phyloP scores from a whole-genome alignment of 1,140 invertebrate genomes.

The Drosophila erecta region DNA sequence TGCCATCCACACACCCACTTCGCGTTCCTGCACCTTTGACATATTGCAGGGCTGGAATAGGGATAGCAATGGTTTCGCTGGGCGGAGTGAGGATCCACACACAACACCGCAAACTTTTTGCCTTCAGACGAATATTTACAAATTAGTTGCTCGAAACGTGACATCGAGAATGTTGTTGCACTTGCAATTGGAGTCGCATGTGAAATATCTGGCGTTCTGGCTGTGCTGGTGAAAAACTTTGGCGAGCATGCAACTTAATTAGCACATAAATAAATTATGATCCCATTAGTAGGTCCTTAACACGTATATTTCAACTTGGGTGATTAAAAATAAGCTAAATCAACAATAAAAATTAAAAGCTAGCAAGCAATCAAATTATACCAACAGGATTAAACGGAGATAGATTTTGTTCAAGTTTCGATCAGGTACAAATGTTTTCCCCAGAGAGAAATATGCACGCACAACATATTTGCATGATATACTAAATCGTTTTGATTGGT shows the following conservation, averaged over 20 bases:
- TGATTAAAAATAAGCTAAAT: neutral
- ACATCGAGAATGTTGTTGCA: conserved; percentile 60
- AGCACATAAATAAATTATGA: conserved; percentile 76
- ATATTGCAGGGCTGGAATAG: conserved; percentile 54
- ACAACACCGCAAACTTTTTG: conserved; percentile 53
- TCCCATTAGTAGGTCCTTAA: conserved; percentile 53
- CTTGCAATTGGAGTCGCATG: conserved; percentile 35
- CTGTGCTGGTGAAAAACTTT: conserved; percentile 47
- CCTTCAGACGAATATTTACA: conserved; percentile 72
- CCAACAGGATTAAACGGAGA: too few relatives aligned
- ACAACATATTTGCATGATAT: neutral
- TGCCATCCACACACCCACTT: neutral
- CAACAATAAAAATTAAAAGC: too few relatives aligned
- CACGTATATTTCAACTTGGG: conserved; percentile 3
- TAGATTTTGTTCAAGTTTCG: too few relatives aligned
- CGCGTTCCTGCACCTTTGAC: conserved; percentile 61
- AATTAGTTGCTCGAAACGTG: conserved; percentile 80
- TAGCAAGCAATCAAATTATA: too few relatives aligned
- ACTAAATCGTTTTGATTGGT: neutral
- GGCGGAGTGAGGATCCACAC: neutral
- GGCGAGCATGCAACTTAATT: conserved; percentile 70
- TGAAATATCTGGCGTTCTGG: conserved; percentile 18
- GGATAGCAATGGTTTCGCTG: neutral
- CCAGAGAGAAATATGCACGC: neutral
- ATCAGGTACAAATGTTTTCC: too few relatives aligned